Conservation (phyloP, 1,140 invertebrate species). For the Nylanderia fulva region DNA sequence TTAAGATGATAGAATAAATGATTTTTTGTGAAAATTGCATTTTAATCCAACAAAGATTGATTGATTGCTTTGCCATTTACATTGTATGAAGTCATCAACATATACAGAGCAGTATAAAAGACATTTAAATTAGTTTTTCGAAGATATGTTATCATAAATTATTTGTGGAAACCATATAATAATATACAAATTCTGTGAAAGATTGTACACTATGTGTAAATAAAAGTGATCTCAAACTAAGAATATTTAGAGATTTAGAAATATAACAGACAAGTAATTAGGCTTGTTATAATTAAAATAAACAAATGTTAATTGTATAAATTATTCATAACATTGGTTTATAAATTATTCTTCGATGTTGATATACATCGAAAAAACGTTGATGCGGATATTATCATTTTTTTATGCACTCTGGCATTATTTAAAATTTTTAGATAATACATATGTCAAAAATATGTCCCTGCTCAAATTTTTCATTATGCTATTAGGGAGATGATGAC, state of each 20-base stretch:
- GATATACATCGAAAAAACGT: neutral
- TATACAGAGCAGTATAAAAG: neutral
- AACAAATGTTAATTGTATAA: neutral
- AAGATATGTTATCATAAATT: neutral
- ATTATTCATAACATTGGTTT: neutral
- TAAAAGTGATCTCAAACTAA: slow-evolving; percentile 6
- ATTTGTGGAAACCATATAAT: neutral
- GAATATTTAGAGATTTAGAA: neutral
- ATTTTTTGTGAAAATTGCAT: neutral
- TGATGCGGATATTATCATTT: slow-evolving; percentile 5
- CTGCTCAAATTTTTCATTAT: neutral
- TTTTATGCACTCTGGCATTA: neutral
- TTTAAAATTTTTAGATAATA: neutral
- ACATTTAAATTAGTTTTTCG: neutral
- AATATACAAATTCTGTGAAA: neutral
- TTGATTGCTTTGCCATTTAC: too few species aligned
- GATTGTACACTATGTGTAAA: neutral
- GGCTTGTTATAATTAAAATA: neutral
- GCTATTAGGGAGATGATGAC: neutral
- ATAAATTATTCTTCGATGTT: slow-evolving; percentile 8
- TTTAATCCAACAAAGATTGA: neutral
- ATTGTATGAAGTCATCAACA: neutral
- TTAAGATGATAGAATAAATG: neutral
- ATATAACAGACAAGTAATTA: neutral
- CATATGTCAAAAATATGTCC: neutral